Percentiles rank a stretch among this genome's conserved stretches.
phyloP scores from a whole-genome alignment of 2,113 vertebrate species.

The Calyptomena viridis region DNA sequence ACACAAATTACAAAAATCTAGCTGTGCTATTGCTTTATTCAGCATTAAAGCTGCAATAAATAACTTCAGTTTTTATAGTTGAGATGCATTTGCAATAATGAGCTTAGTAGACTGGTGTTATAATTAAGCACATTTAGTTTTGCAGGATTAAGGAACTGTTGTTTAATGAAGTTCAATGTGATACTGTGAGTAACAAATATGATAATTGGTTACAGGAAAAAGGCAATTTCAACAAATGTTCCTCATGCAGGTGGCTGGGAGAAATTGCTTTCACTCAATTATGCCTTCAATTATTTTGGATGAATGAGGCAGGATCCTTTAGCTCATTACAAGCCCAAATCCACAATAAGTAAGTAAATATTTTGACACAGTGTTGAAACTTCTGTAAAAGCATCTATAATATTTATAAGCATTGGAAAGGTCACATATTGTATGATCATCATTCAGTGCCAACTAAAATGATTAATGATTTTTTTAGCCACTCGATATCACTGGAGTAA shows the following conservation, averaged over 20 bases:
- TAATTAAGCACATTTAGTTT: neutral
- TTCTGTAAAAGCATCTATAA: slow-evolving; percentile 38
- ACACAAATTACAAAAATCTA: neutral
- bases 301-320: neutral
- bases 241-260: slow-evolving; percentile 20
- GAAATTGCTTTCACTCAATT: slow-evolving; percentile 37
- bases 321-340: slow-evolving; percentile 20
- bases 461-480: neutral
- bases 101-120: neutral
- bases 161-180: slow-evolving; percentile 3
- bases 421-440: slow-evolving; percentile 8
- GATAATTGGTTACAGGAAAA: slow-evolving; percentile 29
- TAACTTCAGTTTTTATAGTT: neutral
- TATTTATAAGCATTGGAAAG: slow-evolving; percentile 34
- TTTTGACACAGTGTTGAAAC: slow-evolving; percentile 40
- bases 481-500: neutral
- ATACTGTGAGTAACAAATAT: neutral
- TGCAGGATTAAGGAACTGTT: neutral
- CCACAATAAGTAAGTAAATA: slow-evolving; percentile 53
- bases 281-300: slow-evolving; percentile 28
- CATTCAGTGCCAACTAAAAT: neutral
- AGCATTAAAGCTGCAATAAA: neutral
- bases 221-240: slow-evolving; percentile 38
- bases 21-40: neutral
- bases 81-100: neutral